Percentiles rank a stretch among this genome's conserved stretches.
These are phyloP conservation scores for Heteronetta atricapilla DNA, from an alignment of 2,113 vertebrate genomes.

Conservation along the genomic window DNA sequence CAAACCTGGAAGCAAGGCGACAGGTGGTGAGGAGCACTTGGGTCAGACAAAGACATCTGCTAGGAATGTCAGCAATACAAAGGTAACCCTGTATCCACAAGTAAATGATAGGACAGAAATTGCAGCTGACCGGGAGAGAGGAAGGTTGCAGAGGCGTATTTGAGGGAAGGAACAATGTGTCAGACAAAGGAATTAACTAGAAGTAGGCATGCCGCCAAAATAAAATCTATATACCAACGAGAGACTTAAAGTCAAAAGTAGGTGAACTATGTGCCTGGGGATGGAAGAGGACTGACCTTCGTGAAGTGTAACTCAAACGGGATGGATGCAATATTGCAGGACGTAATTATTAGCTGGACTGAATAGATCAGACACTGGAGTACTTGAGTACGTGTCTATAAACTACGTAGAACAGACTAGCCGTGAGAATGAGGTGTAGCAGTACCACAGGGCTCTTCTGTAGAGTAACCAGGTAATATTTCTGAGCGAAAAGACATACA, in stretches of 20 bases:
- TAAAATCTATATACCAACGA: background rate
- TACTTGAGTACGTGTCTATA: background rate
- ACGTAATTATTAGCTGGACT: background rate
- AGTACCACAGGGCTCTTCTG: background rate
- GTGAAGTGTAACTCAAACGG: background rate
- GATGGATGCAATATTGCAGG: background rate
- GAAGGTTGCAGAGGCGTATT: background rate
- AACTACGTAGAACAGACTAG: background rate
- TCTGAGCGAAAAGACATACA: background rate
- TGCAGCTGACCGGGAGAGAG: conserved; percentile 34
- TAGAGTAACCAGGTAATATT: background rate
- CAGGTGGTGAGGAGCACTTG: conserved; percentile 46
- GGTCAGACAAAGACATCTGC: conserved; percentile 48
- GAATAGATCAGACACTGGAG: background rate
- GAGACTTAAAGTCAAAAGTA: background rate
- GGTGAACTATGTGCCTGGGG: background rate
- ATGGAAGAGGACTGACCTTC: conserved; percentile 2
- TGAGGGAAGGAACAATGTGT: conserved; percentile 4
- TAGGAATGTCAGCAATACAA: conserved; percentile 33
- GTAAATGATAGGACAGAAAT: conserved; percentile 57
- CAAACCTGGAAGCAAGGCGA: background rate
- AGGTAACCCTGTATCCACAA: conserved; percentile 25
- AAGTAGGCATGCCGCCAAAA: background rate
- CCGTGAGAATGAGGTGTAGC: background rate
- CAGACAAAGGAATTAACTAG: conserved; percentile 47